Base-by-base conservation (phyloP, 2,113 vertebrate species). In the Trachemys scripta region DNA sequence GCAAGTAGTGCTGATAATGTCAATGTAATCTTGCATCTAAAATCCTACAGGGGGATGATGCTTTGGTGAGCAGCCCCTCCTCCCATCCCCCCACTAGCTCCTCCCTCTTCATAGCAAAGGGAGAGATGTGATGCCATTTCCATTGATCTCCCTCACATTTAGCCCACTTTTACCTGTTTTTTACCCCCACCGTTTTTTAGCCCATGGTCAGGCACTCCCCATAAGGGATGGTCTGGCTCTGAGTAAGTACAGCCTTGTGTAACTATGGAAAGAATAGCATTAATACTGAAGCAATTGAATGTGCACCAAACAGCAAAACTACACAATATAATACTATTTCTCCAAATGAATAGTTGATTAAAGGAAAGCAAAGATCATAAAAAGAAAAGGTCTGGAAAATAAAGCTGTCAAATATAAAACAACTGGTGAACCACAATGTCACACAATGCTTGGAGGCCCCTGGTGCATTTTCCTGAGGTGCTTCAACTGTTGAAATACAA, bases 391-490 rank as follows among this genome's bases (percentile, higher is more conserved):
- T 91, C 86, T 84, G 69, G 42, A 90, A 84, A 65, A 62, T n/a
- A 89, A 62, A 96, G 51, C 84, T 88, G 50, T 72, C n/a, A 89
- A 90, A 89, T 87, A 76, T 62, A 80, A 87, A 94, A 80, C 56
- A 95, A 75, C 72, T n/a, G 6, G 82, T 47, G 78, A 95, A 53
- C 92, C 85, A 81, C 82, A 76, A 88, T 87, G 84, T 93, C 94
- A 95, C 84, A 25, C 84, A 76, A 5, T 47, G 78, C 84, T 84
- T 62, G 82, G 78, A 94, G 38, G 38, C 29, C 87, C 94, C 19
- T 93, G 88, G 92, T 95, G 88, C 85, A 91, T 94, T 94, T 91
- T 89, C 89, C 91, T 76, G 89, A 93, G 72, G 65, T 82, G 75
- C 65, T 96, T 94, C 94, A 88, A 88, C 87, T 11, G 42, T 76